Conservation (phyloP, 2,113 vertebrate genomes). For the Gavialis gangeticus region DNA sequence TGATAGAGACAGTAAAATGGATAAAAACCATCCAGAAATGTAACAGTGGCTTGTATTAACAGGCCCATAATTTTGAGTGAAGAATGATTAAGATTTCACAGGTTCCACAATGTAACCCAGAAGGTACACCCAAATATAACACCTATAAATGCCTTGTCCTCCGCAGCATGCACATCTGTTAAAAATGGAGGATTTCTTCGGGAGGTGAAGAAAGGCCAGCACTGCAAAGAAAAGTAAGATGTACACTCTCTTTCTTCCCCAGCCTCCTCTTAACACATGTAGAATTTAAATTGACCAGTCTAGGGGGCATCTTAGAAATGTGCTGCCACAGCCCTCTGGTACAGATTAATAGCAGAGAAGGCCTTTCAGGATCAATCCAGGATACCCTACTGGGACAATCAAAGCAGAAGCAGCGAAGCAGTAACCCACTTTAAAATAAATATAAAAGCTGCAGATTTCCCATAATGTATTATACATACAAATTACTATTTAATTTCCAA, state of each 20-base stretch:
- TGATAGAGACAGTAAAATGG: not conserved
- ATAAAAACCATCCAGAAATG: not conserved
- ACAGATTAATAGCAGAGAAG: not conserved
- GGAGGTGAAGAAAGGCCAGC: not conserved
- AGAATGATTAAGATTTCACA: not conserved
- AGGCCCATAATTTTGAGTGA: not conserved
- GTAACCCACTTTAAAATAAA: not conserved
- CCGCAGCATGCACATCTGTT: not conserved
- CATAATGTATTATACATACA: not conserved
- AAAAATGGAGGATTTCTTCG: not conserved
- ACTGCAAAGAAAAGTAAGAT: not conserved
- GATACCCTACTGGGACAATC: not conserved
- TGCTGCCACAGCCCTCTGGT: not conserved
- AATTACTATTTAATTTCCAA: constrained; percentile 35
- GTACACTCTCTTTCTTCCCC: not conserved
- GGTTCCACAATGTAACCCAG: not conserved
- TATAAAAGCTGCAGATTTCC: constrained; percentile 1
- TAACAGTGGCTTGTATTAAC: not conserved
- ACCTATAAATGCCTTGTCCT: not conserved
- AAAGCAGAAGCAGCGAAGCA: not conserved
- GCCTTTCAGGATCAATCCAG: not conserved
- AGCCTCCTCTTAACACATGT: not conserved
- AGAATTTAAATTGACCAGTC: not conserved
- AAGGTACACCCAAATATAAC: not conserved
- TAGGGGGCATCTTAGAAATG: not conserved